Conservation (phyloP, 2,113 vertebrate genomes). For the Oncorhynchus kisutch region DNA sequence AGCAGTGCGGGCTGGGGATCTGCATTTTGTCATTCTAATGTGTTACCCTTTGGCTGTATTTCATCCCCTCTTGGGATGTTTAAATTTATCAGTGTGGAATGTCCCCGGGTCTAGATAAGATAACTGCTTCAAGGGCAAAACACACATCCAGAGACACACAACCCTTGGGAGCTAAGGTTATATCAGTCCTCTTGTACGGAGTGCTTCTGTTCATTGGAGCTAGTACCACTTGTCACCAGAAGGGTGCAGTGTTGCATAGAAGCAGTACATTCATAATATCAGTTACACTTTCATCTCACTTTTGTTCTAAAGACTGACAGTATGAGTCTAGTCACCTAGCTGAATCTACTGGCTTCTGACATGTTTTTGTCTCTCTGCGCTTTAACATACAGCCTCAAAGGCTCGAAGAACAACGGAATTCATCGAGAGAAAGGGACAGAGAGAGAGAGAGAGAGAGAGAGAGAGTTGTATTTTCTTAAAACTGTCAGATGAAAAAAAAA, state of each 20-base stretch:
- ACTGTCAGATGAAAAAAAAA: conserved; percentile 70
- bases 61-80: conserved; percentile 78
- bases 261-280: conserved; percentile 47
- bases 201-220: conserved; percentile 7
- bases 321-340: conserved; percentile 47
- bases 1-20: conserved; percentile 31
- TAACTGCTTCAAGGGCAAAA: conserved; percentile 76
- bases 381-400: conserved; percentile 51
- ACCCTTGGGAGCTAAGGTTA: conserved; percentile 52
- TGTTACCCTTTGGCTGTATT: conserved; percentile 76
- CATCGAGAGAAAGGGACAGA: conserved; percentile 36
- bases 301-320: conserved; percentile 65
- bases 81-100: conserved; percentile 78
- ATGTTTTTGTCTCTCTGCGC: conserved; percentile 52
- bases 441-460: too few relatives aligned
- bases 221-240: conserved; percentile 53
- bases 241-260: conserved; percentile 78
- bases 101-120: conserved; percentile 76
- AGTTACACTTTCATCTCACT: conserved; percentile 57
- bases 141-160: conserved; percentile 41
- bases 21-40: conserved; percentile 66
- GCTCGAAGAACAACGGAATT: conserved; percentile 57
- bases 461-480: conserved; percentile 50
- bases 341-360: conserved; percentile 58
- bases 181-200: conserved; percentile 49